These are phyloP conservation scores for Crotalus tigris DNA, from an alignment of 2,113 vertebrate species.

Conservation along the genomic window DNA sequence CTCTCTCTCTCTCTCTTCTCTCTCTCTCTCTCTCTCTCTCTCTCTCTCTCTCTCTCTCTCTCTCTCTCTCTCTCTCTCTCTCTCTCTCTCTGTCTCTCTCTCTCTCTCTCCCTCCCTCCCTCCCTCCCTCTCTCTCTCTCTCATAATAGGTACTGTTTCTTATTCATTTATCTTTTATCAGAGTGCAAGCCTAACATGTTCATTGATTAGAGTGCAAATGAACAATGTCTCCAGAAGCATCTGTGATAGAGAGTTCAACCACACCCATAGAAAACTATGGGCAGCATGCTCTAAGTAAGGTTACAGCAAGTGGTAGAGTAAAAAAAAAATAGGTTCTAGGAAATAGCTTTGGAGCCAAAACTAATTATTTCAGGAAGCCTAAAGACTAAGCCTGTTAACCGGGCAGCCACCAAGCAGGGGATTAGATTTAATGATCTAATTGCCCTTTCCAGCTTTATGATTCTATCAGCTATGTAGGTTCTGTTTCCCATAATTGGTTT, in stretches of 20 bases:
- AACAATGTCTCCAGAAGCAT: background rate
- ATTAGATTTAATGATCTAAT: background rate
- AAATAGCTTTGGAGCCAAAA: background rate
- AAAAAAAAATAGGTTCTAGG: background rate
- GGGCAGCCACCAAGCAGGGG: background rate
- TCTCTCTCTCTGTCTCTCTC: too few relatives aligned
- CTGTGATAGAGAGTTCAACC: background rate
- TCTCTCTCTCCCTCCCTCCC: too few relatives aligned
- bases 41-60: too few relatives aligned
- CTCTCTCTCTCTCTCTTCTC: too few relatives aligned
- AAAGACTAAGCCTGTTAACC: background rate
- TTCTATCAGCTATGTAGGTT: background rate
- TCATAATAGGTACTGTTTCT: too few relatives aligned
- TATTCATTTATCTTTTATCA: too few relatives aligned
- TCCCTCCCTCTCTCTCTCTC: too few relatives aligned
- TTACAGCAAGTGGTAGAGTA: background rate
- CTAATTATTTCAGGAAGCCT: background rate
- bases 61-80: too few relatives aligned
- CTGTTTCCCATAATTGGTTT: background rate
- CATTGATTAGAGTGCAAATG: background rate
- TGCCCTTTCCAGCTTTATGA: background rate
- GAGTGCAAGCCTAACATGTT: background rate
- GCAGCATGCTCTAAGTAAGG: background rate
- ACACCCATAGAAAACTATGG: background rate
- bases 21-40: too few relatives aligned